Evolutionary conservation across 1,140 invertebrate species (phyloP).

Genomic region (Mylabris phalerata): DNA sequence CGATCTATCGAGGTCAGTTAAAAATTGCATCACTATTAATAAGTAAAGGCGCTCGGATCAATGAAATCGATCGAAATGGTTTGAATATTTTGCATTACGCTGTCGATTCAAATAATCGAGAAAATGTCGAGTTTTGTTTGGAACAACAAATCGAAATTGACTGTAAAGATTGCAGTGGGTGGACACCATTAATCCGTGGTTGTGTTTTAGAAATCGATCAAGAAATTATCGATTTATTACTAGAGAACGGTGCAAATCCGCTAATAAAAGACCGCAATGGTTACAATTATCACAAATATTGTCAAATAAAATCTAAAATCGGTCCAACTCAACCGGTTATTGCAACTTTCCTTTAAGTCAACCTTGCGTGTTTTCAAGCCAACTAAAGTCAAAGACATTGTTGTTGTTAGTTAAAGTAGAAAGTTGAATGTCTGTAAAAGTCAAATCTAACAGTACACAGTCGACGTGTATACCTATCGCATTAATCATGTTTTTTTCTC

Average conservation of each 20-base stretch:
- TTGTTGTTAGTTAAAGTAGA: too few species aligned
- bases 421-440: too few species aligned
- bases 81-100: conserved; percentile 47
- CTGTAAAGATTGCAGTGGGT: conserved; percentile 43
- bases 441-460: too few species aligned
- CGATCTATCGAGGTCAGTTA: conserved; percentile 29
- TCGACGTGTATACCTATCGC: too few species aligned
- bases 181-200: conserved; percentile 48
- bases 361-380: too few species aligned
- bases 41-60: conserved; percentile 42
- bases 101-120: conserved; percentile 43
- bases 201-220: conserved; percentile 35
- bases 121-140: conserved; percentile 41
- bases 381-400: too few species aligned
- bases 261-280: conserved; percentile 29
- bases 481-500: too few species aligned
- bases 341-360: too few species aligned
- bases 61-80: conserved; percentile 37
- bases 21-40: conserved; percentile 39
- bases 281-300: conserved; percentile 26
- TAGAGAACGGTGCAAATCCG: conserved; percentile 29
- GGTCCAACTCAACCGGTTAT: too few species aligned
- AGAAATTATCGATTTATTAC: conserved; percentile 27
- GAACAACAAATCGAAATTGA: conserved; percentile 41
- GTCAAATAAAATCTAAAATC: background rate